Conservation (phyloP, 2,888 invertebrate species). For the Hylaea fasciaria region DNA sequence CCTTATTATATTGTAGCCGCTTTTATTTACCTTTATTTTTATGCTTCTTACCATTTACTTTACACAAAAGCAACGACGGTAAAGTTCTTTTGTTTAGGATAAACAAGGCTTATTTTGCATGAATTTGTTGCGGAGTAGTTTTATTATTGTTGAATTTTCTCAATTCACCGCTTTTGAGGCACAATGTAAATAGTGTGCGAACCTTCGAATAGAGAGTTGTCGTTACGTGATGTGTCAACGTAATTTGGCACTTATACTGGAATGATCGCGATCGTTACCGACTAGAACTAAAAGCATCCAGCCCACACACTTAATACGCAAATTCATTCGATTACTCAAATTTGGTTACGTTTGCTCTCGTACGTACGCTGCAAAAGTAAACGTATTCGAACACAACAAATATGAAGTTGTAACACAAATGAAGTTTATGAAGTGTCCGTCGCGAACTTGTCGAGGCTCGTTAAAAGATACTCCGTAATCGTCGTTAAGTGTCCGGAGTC, state of each 20-base stretch:
- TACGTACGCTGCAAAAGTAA: slow-evolving; percentile 9
- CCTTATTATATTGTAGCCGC: slow-evolving; percentile 22
- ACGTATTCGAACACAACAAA: slow-evolving; percentile 17
- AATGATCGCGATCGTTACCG: too few species aligned
- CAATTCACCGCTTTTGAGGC: background rate
- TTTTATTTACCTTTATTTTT: slow-evolving; percentile 20
- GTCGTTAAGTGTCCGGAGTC: slow-evolving; percentile 14
- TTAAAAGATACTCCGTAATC: slow-evolving; percentile 21
- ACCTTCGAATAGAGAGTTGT: background rate
- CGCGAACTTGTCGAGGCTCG: slow-evolving; percentile 20
- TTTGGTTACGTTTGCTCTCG: too few species aligned
- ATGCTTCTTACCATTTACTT: slow-evolving; percentile 10
- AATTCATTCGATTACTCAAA: too few species aligned
- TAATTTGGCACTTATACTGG: too few species aligned
- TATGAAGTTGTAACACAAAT: slow-evolving; percentile 9
- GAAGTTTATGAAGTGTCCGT: slow-evolving; percentile 22
- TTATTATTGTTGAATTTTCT: background rate
- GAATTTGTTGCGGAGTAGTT: slow-evolving; percentile 3
- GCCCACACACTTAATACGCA: too few species aligned
- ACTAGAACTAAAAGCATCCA: too few species aligned
- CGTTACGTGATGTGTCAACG: too few species aligned
- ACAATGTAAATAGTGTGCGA: background rate
- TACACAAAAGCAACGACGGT: slow-evolving; percentile 20
- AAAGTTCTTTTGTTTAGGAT: slow-evolving; percentile 11
- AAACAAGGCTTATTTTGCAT: background rate